Evolutionary conservation across 92 coral and sea anemone species (phyloP), one percentile per base, ranked within the genome.

Genomic region (Phenganax subtilis): DNA sequence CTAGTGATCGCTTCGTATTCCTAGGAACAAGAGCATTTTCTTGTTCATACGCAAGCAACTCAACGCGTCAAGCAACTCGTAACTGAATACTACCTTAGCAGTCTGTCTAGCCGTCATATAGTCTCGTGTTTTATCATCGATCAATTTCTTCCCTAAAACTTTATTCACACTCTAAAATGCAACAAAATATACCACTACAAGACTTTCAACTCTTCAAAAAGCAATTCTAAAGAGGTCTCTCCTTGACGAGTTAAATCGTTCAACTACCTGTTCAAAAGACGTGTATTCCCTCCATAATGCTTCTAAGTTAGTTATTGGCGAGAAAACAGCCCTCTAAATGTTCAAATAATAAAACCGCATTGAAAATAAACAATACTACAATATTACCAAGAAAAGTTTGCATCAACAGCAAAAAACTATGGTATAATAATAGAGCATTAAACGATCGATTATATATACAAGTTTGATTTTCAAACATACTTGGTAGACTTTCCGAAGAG

Each of bases 231-330:
- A 9, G 15, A 20, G 25, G 71, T 20, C 71, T 9, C 75, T 1
- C 75, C 7, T 30, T 4, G 16, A 11, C 11, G 25, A 65, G 0
- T 14, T 1, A 29, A 57, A 28, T 55, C 9, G 30, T 55, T 51
- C 57, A 37, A 0, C 7, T 27, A 92, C 98, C 97, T 94, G 98
- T 83, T 94, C 98, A 92, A 90, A 94, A 1, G 97, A 75, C 55
- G 92, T 94, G 83, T 94, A 94, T 85, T 94, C 98, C 78, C 98
- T 94, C 98, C 98, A 94, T 3, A 94, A 80, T 27, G 97, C 96
- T 64, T 92, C 98, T 14, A 94, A 85, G 83, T 90, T 94, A 31
- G 90, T 84, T 51, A 94, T 86, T 20, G 98, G 98, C 20, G 98
- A 91, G 72, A 91, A 84, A 67, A 94, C 97, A 57, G 97, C 93